Evolutionary conservation across 1,140 invertebrate genomes (phyloP).

Genomic region (Drosophila persimilis): DNA sequence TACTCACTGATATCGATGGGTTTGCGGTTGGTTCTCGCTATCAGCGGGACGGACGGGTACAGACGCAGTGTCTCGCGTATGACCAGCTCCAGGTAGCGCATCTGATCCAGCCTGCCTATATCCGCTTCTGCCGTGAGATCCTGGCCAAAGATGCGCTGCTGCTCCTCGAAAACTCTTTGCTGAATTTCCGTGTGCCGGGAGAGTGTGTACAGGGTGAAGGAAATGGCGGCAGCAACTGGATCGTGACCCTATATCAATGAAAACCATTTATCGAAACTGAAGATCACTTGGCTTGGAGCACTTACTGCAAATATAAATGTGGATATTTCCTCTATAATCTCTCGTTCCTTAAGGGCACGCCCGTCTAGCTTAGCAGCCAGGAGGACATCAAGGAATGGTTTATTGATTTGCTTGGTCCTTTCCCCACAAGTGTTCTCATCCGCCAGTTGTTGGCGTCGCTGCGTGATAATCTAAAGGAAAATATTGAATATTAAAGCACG

Average conservation of each 20-base stretch:
- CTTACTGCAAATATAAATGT: constrained; percentile 90
- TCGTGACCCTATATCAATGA: constrained; percentile 84
- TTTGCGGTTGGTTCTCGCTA: constrained; percentile 86
- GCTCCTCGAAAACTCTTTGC: constrained; percentile 85
- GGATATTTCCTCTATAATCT: constrained; percentile 88
- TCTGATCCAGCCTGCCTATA: constrained; percentile 83
- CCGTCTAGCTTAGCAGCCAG: constrained; percentile 83
- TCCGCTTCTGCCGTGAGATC: constrained; percentile 70
- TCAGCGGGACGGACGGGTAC: constrained; percentile 89
- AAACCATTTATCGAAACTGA: neutral
- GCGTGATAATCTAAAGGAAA: constrained; percentile 47
- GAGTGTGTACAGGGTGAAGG: constrained; percentile 72
- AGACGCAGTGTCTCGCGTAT: constrained; percentile 88
- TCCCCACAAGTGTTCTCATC: neutral
- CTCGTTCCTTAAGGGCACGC: constrained; percentile 85
- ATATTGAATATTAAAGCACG: neutral
- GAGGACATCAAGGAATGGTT: constrained; percentile 68
- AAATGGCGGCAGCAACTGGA: constrained; percentile 65
- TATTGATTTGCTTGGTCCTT: constrained; percentile 6
- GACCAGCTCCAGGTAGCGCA: constrained; percentile 88
- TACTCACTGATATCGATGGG: constrained; percentile 85
- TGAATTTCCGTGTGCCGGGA: constrained; percentile 82
- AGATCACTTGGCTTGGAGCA: neutral
- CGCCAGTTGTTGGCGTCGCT: constrained; percentile 41
- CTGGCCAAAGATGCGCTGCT: constrained; percentile 84